Evolutionary conservation across 2,888 invertebrate species (phyloP).

Genomic region (Synergus japonicus): DNA sequence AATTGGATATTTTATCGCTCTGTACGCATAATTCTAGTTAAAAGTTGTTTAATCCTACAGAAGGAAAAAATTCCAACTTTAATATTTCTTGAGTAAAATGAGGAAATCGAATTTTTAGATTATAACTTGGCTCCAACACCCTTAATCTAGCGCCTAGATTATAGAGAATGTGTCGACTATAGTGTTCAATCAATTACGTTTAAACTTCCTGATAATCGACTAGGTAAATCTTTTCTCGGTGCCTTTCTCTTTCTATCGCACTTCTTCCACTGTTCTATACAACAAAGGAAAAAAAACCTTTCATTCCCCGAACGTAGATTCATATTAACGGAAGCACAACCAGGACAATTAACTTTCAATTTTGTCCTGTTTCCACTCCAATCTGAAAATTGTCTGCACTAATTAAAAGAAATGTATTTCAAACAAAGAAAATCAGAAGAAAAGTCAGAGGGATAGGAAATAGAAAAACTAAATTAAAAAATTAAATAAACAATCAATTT

Average conservation of each 20-base stretch:
- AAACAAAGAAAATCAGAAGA: too few relatives aligned
- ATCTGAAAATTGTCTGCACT: conserved; percentile 3
- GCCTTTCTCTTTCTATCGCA: conserved; percentile 64
- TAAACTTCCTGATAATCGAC: conserved; percentile 49
- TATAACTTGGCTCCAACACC: too few relatives aligned
- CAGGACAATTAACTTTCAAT: conserved; percentile 14
- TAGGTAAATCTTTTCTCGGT: conserved; percentile 64
- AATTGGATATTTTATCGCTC: too few relatives aligned
- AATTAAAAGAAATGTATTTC: too few relatives aligned
- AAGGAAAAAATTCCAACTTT: too few relatives aligned
- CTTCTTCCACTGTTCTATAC: conserved; percentile 56
- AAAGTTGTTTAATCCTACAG: too few relatives aligned
- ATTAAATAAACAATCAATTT: too few relatives aligned
- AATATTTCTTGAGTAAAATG: too few relatives aligned
- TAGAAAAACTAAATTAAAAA: too few relatives aligned
- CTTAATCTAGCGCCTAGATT: not conserved
- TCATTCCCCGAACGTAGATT: not conserved
- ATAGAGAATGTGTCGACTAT: not conserved
- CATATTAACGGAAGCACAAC: not conserved
- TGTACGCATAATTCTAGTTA: too few relatives aligned
- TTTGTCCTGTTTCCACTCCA: conserved; percentile 19
- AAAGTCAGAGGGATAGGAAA: too few relatives aligned
- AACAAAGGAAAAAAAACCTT: not conserved
- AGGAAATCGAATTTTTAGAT: too few relatives aligned
- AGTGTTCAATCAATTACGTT: not conserved